phyloP scores from a whole-genome alignment of 1,140 invertebrate genomes.

The Anoplophora glabripennis region DNA sequence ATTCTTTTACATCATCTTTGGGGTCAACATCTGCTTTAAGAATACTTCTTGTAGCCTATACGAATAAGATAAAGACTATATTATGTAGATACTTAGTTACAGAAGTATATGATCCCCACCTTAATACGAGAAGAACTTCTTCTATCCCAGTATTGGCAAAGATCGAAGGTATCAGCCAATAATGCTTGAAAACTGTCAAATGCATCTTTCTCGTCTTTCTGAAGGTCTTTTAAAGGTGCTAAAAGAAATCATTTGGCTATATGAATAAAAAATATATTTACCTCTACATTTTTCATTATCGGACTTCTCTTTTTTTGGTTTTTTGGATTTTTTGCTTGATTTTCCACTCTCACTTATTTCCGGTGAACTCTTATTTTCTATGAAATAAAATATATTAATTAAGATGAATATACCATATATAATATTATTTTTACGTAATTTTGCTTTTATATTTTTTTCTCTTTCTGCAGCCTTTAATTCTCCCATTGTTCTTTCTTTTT shows the following conservation, averaged over 20 bases:
- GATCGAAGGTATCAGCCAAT: conserved; percentile 24
- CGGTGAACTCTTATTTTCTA: background rate
- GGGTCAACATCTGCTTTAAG: background rate
- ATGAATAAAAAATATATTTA: background rate
- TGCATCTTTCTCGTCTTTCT: conserved; percentile 25
- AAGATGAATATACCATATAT: no score
- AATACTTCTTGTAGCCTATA: background rate
- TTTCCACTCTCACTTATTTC: background rate
- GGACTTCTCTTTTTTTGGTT: background rate
- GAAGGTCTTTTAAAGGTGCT: conserved; percentile 18
- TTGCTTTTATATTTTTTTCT: no score
- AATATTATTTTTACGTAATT: no score
- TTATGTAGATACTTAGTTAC: background rate
- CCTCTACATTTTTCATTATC: background rate
- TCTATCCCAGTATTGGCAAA: conserved; percentile 38
- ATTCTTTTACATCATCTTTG: background rate
- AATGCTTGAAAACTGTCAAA: conserved; percentile 25
- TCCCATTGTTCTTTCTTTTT: no score
- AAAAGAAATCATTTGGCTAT: background rate
- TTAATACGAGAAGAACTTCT: conserved; percentile 10
- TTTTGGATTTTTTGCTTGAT: background rate
- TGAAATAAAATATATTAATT: no score
- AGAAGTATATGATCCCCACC: background rate
- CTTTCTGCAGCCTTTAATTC: no score
- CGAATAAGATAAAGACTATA: background rate